Evolutionary conservation across 2,797 vertebrate species (phyloP).

Genomic region (Dendrocincla tyrannina): DNA sequence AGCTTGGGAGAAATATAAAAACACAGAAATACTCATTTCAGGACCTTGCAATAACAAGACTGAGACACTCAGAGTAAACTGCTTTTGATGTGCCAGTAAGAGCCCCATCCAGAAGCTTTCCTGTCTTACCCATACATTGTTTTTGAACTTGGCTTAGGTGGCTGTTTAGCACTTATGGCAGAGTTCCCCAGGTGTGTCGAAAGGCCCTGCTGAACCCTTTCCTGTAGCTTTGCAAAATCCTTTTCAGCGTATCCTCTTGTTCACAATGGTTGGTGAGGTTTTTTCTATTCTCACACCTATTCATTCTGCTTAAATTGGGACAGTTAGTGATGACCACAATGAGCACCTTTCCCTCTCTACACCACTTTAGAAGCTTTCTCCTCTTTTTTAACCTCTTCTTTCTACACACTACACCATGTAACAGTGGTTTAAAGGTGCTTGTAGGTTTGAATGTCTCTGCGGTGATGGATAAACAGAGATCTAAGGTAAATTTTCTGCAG

Average conservation of each 20-base stretch:
- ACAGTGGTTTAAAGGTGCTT: not conserved
- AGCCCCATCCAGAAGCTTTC: not conserved
- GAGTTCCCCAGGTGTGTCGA: not conserved
- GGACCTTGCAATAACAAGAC: not conserved
- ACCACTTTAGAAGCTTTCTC: not conserved
- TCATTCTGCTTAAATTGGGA: not conserved
- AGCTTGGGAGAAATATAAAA: not conserved
- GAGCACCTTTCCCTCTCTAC: not conserved
- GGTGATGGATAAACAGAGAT: not conserved
- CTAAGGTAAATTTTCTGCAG: not conserved
- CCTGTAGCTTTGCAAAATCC: not conserved
- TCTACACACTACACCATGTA: not conserved
- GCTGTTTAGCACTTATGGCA: not conserved
- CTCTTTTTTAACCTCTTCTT: not conserved
- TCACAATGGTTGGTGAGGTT: not conserved
- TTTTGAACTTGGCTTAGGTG: not conserved
- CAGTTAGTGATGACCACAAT: not conserved
- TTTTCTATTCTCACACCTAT: not conserved
- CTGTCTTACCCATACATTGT: not conserved
- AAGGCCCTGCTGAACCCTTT: not conserved
- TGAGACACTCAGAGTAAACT: not conserved
- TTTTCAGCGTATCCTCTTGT: not conserved
- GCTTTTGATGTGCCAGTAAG: not conserved
- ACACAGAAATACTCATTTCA: not conserved
- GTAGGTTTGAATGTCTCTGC: not conserved